Evolutionary conservation across 1,140 invertebrate genomes (phyloP), one percentile per base, ranked within the genome.

Genomic region (Teleopsis dalmanni): DNA sequence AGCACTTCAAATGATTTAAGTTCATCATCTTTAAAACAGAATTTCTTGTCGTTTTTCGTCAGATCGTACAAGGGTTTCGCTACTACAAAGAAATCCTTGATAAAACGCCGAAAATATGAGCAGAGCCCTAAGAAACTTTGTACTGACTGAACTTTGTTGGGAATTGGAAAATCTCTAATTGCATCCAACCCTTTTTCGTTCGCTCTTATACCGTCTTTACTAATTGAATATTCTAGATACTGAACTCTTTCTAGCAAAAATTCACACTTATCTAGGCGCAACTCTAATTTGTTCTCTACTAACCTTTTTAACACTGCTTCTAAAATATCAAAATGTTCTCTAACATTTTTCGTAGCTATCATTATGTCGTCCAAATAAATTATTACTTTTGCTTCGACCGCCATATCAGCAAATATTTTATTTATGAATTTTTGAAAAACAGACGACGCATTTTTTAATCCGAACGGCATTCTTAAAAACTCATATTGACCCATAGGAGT

Each of bases 261-360:
- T 9, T 62, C 27, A 26, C 60, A 62, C 50, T 74, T 74, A 44
- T 70, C 63, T 59, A 58, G 57, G 22, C 69, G 70, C 1, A 40
- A 40, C 22, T 40, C 37, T 4, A 40, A 19, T 5, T 18, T 18
- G 18, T 40, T 16, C 21, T 40, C 37, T 19, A 18, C 13, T n/a
- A 40, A 19, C 21, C 37, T 14, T 4, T 11, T n/a, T 4, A 40
- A 18, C 19, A 40, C 37, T 21, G 4, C 6, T 18, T 8, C 21
- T 11, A 40, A 9, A 11, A 40, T 16, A 6, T 18, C 18, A 26
- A 43, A 43, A 16, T 43, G 22, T 43, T 43, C 41, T 27, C 27
- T 13, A 4, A 43, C 27, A n/a, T 11, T 18, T 43, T 19, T 23
- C 13, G 18, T 43, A 26, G 41, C 41, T 26, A 43, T 43, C 11